Evolutionary conservation across 2,797 vertebrate genomes (phyloP), one percentile per base, ranked within the genome.

Genomic region (Sebastes miniatus): DNA sequence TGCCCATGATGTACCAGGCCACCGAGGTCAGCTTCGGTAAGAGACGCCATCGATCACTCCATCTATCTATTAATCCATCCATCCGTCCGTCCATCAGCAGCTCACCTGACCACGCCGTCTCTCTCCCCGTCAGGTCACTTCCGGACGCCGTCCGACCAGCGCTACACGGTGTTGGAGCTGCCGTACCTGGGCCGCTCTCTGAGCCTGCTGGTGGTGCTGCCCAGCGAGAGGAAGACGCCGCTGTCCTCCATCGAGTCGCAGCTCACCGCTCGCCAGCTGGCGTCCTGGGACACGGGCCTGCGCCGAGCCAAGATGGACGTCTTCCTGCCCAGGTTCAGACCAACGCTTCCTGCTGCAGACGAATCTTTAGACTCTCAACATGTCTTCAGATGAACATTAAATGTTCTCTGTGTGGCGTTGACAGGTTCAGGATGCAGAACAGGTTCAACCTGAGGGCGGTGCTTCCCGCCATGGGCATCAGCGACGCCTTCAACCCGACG

Each of bases 1-100:
- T 98, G 50, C 96, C 97, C 52, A 97, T 95, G 90, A 98, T 98
- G 97, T 95, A 98, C 83, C 97, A 97, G 89, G 94, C 93, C 3
- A 92, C 95, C 0, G 96, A 97, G 84, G 96, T 97, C 76, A 96
- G 96, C 91, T 97, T 98, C 0, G 97, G 98, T 98, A 95, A 97
- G 92, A 80, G 18, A 13, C 0, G 0, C 47, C 67, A 43, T 10
- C 58, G 29, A 20, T 27, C 2, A 47, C 14, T 47, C 43, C 43
- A 14, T 47, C 12, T 16, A 47, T 47, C 43, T 47, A 47, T 47
- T 47, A 14, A 47, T 47, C 43, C 43, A 47, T 18, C 6, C 43
- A 18, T 47, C 36, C 16, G 18, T 47, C 43, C 43, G 18, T 47
- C 43, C 16, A 47, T 47, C 43, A 47, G 13, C 13, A 39, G 39